Evolutionary conservation across 1,140 invertebrate genomes (phyloP), one percentile per base, ranked within the genome.

Genomic region (Temnothorax longispinosus): DNA sequence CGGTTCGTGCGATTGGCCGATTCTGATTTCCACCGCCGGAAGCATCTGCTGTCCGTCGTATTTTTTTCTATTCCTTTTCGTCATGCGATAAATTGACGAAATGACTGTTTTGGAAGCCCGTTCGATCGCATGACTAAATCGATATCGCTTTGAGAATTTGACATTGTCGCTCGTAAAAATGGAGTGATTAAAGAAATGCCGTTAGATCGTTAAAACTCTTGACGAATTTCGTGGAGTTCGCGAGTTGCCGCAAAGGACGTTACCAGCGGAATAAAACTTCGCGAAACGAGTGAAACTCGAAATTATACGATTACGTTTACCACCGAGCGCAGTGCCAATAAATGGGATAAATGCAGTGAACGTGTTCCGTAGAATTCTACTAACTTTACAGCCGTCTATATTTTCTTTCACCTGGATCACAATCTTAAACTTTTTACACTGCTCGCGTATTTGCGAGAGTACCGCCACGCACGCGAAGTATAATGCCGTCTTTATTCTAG

Each of bases 21-120:
- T 38, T 54, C 72, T 64, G 82, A 85, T 65, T 77, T 85, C 58
- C 58, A 56, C 77, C 47, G 72, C 41, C 54, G 27, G 67, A 35
- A 60, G 54, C 67, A 64, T 77, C 82, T 76, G 56, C 58, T 13
- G 44, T 35, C 52, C 71, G 56, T 64, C 44, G 41, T 27, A 27
- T 8, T 41, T 41, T 54, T 41, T 69, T 13, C 7, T 13, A 3
- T 64, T 27, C 3, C 32, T 64, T 65, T 64, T 32, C 8, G 44
- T 35, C 10, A 3, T 11, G 7, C 47, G 27, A 60, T 74, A 74
- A 82, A 72, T 72, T 27, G 67, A 58, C 38, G 15, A 4, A 47
- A 60, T 18, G 52, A 18, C 18, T 27, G 65, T 72, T 60, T 69
- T 27, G 27, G 11, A 72, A 74, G 38, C 6, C 64, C 38, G 5